phyloP scores from a whole-genome alignment of 2,888 invertebrate genomes.

The Miltochrista miniata region DNA sequence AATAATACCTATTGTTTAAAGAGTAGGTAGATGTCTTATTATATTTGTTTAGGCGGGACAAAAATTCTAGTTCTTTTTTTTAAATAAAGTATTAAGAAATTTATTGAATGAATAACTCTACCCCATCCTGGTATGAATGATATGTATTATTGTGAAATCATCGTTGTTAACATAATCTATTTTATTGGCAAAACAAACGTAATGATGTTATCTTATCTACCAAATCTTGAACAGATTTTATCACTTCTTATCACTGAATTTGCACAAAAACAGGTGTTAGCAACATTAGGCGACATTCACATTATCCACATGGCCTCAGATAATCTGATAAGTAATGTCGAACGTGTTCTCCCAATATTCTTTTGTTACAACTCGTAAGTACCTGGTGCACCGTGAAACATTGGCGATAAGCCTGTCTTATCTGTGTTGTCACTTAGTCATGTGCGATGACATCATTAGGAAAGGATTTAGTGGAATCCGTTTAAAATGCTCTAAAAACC shows the following conservation, averaged over 20 bases:
- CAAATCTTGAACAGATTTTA: too few relatives aligned
- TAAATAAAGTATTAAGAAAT: too few relatives aligned
- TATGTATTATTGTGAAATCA: not conserved
- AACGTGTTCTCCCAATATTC: constrained; percentile 29
- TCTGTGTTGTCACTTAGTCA: constrained; percentile 60
- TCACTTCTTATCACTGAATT: not conserved
- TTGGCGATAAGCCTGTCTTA: constrained; percentile 57
- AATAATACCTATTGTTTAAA: too few relatives aligned
- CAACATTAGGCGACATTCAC: constrained; percentile 10
- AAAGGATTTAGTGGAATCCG: constrained; percentile 16
- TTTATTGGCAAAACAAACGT: not conserved
- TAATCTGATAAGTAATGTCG: constrained; percentile 12
- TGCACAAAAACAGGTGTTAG: not conserved
- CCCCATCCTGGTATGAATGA: too few relatives aligned
- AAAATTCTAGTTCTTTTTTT: too few relatives aligned
- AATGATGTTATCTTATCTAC: not conserved
- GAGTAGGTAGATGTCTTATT: too few relatives aligned
- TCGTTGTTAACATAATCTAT: not conserved
- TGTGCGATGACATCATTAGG: constrained; percentile 55
- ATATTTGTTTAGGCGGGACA: too few relatives aligned
- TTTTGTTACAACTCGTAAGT: constrained; percentile 48
- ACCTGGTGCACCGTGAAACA: constrained; percentile 54
- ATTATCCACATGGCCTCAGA: constrained; percentile 27
- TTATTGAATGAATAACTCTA: too few relatives aligned
- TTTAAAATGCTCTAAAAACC: constrained; percentile 16